A percentile compares a stretch with the other conserved stretches of the same genome.
These are phyloP conservation scores for Channallabes apus DNA, from an alignment of 2,797 vertebrate genomes.

Conservation along the genomic window DNA sequence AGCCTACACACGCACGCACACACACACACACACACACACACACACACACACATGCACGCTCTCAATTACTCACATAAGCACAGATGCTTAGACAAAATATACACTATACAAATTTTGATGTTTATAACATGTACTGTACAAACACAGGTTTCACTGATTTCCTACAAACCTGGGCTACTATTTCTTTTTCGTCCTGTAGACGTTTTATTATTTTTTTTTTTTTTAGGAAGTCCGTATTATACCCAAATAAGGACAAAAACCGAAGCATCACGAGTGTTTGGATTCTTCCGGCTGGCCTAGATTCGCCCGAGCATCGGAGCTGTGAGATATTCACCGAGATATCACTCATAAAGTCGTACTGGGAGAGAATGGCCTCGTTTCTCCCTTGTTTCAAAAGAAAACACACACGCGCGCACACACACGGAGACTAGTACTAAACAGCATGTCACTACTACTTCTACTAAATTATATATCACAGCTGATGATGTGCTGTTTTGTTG, in stretches of 20 bases:
- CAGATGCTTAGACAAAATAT: not conserved
- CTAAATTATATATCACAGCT: no score
- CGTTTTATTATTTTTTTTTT: no score
- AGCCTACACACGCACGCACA: not conserved
- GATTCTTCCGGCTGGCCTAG: constrained; percentile 51
- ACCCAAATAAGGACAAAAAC: constrained; percentile 3
- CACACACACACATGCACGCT: not conserved
- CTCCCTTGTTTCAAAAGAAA: not conserved
- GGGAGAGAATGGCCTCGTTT: not conserved
- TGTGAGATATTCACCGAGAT: not conserved
- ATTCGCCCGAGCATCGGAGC: constrained; percentile 17
- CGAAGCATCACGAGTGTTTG: constrained; percentile 32
- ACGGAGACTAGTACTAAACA: not conserved
- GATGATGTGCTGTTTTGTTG: no score
- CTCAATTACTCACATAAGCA: not conserved
- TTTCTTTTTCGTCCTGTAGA: not conserved
- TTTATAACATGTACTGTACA: not conserved
- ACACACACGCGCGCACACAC: no score
- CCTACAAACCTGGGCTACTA: not conserved
- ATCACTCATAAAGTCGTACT: not conserved
- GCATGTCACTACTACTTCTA: no score
- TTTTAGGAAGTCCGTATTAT: not conserved
- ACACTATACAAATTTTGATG: not conserved
- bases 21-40: not conserved
- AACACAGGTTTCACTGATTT: not conserved